Conservation (phyloP, 2,113 vertebrate genomes). For the Zonotrichia leucophrys region DNA sequence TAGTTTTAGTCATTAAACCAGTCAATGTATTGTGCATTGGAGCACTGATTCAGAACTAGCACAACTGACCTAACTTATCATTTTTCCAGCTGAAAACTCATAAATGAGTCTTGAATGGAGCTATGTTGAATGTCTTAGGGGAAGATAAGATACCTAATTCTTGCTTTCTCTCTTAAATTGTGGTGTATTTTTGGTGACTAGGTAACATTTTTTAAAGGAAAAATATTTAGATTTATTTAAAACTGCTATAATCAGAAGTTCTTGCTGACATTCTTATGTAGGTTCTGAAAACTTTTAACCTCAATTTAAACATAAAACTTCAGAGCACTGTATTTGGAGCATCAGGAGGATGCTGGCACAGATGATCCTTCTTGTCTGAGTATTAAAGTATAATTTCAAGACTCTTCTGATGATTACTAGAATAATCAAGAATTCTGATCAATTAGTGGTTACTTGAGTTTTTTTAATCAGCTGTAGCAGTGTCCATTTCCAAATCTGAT, state of each 20-base stretch:
- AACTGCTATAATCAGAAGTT: background rate
- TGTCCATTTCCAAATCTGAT: background rate
- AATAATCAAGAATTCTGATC: background rate
- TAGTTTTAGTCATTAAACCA: background rate
- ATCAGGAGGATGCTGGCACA: background rate
- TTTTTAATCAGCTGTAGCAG: background rate
- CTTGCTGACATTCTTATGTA: background rate
- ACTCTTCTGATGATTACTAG: background rate
- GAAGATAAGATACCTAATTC: background rate
- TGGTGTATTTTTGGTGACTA: background rate
- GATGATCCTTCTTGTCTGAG: background rate
- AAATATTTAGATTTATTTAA: background rate
- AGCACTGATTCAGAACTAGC: background rate
- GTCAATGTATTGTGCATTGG: background rate
- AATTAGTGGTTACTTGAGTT: background rate
- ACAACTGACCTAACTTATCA: background rate
- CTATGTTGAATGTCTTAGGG: background rate
- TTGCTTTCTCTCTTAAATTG: background rate
- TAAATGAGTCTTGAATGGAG: background rate
- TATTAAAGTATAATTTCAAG: background rate
- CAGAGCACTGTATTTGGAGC: background rate
- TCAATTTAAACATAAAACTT: background rate
- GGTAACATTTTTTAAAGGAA: background rate
- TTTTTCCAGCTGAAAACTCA: background rate
- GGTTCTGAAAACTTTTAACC: background rate